These are phyloP conservation scores for Pogonognathellus flavescens DNA, from an alignment of 1,140 invertebrate genomes.

Conservation along the genomic window DNA sequence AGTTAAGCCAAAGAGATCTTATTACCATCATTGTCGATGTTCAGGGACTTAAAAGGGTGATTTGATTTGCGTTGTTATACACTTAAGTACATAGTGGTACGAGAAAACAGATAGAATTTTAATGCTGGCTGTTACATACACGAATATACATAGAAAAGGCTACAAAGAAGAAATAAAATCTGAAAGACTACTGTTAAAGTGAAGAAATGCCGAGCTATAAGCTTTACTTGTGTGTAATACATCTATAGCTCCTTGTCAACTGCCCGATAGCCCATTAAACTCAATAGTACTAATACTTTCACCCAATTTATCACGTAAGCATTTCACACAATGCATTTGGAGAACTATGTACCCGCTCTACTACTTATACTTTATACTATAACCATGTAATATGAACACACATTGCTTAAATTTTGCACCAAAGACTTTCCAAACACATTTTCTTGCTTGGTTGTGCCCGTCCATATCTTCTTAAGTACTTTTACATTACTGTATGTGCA, in stretches of 20 bases:
- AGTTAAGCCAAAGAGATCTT: neutral
- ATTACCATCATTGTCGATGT: neutral
- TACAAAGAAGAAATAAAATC: neutral
- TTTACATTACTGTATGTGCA: too few species aligned
- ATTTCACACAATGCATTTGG: constrained; percentile 33
- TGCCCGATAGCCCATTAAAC: constrained; percentile 49
- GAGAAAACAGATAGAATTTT: too few species aligned
- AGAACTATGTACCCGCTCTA: neutral
- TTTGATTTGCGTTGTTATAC: neutral
- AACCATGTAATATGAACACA: neutral
- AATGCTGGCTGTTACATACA: too few species aligned
- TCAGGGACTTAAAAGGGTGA: neutral
- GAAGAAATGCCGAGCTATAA: neutral
- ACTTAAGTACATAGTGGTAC: too few species aligned
- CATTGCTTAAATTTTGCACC: too few species aligned
- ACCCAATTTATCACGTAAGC: constrained; percentile 18
- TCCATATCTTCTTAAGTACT: too few species aligned
- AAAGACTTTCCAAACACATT: too few species aligned
- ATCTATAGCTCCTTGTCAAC: constrained; percentile 28
- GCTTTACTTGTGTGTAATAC: neutral
- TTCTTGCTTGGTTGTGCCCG: too few species aligned
- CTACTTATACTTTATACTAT: neutral
- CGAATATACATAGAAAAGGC: neutral
- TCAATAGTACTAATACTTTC: constrained; percentile 40
- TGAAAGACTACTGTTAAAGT: neutral